Evolutionary conservation across 30 jellyfish, hydroid and myxozoan species (phyloP).

Genomic region (Aurelia aurita): DNA sequence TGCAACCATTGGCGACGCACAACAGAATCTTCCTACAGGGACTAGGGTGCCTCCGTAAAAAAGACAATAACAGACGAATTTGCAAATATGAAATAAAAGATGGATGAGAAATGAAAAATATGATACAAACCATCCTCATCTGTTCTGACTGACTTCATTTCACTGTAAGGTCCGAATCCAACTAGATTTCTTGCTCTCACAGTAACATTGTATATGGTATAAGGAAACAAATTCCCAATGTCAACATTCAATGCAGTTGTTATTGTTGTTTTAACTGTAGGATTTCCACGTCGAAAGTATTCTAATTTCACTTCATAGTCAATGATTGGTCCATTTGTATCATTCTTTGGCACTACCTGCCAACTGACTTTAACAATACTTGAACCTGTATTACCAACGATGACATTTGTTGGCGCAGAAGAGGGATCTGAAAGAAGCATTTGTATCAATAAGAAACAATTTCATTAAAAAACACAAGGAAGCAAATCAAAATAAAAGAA

Average conservation of each 20-base stretch:
- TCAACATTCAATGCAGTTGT: neutral
- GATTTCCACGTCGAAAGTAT: neutral
- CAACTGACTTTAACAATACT: conserved; percentile 20
- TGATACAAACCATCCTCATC: conserved; percentile 53
- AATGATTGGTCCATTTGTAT: conserved; percentile 47
- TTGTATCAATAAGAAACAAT: too few species aligned
- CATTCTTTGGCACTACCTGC: conserved; percentile 10
- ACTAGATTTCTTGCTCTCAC: conserved; percentile 60
- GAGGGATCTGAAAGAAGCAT: conserved; percentile 40
- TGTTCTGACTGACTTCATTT: neutral
- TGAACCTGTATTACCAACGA: conserved; percentile 10
- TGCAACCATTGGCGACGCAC: neutral
- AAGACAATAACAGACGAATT: too few species aligned
- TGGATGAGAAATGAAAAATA: neutral
- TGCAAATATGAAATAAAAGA: neutral
- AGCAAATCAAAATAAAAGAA: too few species aligned
- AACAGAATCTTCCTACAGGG: too few species aligned
- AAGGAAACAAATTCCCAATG: conserved; percentile 17
- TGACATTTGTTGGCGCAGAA: conserved; percentile 31
- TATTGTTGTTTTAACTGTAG: neutral
- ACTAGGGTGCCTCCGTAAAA: too few species aligned
- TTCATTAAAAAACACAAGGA: too few species aligned
- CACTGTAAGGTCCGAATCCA: conserved; percentile 63
- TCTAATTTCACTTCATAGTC: conserved; percentile 7
- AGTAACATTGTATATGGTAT: conserved; percentile 28